Conservation (phyloP, 2,888 invertebrate genomes). For the Agrotis ipsilon region DNA sequence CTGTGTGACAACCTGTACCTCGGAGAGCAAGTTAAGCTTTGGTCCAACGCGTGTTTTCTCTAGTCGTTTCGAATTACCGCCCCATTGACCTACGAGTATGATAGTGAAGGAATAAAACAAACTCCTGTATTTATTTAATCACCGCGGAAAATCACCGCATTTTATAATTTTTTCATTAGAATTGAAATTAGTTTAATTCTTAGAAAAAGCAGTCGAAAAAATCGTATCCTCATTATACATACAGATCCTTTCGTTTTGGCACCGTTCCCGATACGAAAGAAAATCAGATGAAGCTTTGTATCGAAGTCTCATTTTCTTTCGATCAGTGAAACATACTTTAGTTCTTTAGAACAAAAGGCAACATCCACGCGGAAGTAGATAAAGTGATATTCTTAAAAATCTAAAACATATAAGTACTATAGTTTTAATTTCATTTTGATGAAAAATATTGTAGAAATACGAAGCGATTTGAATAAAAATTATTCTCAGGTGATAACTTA, state of each 20-base stretch:
- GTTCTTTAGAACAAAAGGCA: background rate
- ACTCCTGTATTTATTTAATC: no score
- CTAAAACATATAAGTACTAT: background rate
- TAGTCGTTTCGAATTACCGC: no score
- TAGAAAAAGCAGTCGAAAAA: background rate
- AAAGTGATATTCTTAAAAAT: background rate
- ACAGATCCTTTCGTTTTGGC: conserved; percentile 17
- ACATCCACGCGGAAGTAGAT: background rate
- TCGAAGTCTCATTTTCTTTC: conserved; percentile 45
- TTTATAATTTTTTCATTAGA: no score
- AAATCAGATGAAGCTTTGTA: conserved; percentile 30
- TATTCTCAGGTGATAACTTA: background rate
- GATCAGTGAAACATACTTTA: conserved; percentile 28
- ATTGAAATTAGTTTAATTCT: conserved; percentile 21
- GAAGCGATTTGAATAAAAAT: no score
- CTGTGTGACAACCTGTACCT: no score
- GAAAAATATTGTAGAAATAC: no score
- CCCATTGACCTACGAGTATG: no score
- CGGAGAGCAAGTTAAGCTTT: no score
- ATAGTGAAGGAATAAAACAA: no score
- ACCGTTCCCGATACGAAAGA: conserved; percentile 20
- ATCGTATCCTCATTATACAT: conserved; percentile 28
- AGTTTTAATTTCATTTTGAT: no score
- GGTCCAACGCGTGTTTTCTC: no score
- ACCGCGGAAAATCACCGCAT: no score